A percentile compares a stretch with the other conserved stretches of the same genome.
Conservation (phyloP, 2,113 vertebrate genomes). For the Notothenia rossii region DNA sequence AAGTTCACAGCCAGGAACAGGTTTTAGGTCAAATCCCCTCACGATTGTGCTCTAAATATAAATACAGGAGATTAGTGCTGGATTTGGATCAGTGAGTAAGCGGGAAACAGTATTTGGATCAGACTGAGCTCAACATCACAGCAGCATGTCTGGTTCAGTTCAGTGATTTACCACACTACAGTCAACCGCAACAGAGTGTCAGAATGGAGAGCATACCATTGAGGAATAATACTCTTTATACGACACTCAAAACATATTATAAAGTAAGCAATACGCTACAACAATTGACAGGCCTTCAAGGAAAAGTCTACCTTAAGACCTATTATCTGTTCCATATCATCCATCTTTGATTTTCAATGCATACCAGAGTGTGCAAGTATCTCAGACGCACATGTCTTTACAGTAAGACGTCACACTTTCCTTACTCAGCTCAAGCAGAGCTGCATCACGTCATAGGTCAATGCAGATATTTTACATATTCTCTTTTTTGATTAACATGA, state of each 20-base stretch:
- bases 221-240: conserved; percentile 3
- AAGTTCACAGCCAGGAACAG: conserved; percentile 46
- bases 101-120: conserved; percentile 55
- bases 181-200: background rate
- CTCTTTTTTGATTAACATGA: background rate
- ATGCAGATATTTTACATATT: background rate
- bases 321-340: background rate
- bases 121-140: conserved; percentile 16
- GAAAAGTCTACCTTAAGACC: background rate
- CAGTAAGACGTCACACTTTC: conserved; percentile 13
- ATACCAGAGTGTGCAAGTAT: background rate
- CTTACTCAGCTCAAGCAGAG: conserved; percentile 1
- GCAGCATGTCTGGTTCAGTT: conserved; percentile 12
- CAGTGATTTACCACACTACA: conserved; percentile 11
- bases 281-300: background rate
- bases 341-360: conserved; percentile 6
- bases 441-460: background rate
- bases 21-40: conserved; percentile 58
- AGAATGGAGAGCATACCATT: background rate
- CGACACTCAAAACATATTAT: background rate
- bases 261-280: background rate
- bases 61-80: conserved; percentile 66
- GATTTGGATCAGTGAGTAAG: conserved; percentile 67
- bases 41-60: conserved; percentile 64
- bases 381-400: background rate